Base-by-base conservation (phyloP, 2,888 invertebrate genomes). In the Micropterix aruncella region DNA sequence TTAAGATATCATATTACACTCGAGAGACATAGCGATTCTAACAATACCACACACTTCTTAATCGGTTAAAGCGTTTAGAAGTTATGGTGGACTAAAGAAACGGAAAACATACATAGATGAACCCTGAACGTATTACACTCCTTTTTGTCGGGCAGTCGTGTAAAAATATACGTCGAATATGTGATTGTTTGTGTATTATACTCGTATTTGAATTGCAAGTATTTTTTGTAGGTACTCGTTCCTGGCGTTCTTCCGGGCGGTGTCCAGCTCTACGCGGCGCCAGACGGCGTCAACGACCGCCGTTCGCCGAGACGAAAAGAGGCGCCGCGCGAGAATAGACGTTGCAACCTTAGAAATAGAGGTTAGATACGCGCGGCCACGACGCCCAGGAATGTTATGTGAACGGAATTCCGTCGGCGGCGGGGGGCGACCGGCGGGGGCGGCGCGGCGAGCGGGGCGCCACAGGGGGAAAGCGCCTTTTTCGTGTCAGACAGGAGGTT, bases 361-460 rank as follows among this genome's bases (percentile, higher is more conserved):
- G 27, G 27, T 27, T 12, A 27, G 27, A 27, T 27, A 27, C 7
- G 27, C 27, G 12, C 27, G 27, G 5, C 27, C 7, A 5, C 27
- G 27, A 27, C 27, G 27, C 27, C 7, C 7, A 27, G 27, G 27
- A 27, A 27, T 27, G 27, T 27, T 12, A 12, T 27, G 27, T 27
- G 27, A 27, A 27, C 27, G 27, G 27, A 27, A 27, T 27, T 27
- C 27, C 27, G 27, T 27, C 27, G 27, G 7, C 27, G 27, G 36
- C 43, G 38, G 19, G 15, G 38, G 3, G 38, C 38, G 54, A 16
- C 46, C 44, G 47, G 46, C 44, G 57, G 60, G 55, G 59, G 56
- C 60, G 63, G 62, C 63, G 48, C 47, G 38, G 43, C 15, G 40
- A 18, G n/a, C 17, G 40, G 15, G 42, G 42, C 40, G 43, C 44